A percentile compares a stretch with the other conserved stretches of the same genome.
These are phyloP conservation scores for Polypedilum vanderplanki DNA, from an alignment of 1,140 invertebrate genomes.

Conservation along the genomic window DNA sequence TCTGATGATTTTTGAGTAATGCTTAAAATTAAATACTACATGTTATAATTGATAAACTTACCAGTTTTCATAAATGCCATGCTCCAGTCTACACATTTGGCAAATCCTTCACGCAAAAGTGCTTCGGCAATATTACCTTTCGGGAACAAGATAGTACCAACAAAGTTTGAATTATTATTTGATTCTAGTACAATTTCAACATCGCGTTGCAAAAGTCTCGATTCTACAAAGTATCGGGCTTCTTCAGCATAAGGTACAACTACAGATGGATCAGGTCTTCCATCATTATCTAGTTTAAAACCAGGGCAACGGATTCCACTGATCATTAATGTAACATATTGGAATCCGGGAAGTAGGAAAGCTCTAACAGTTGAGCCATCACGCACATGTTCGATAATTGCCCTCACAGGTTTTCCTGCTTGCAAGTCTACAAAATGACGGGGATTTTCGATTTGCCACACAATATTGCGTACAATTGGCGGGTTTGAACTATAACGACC, in stretches of 20 bases:
- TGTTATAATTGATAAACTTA: slow-evolving; percentile 37
- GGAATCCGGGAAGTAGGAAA: slow-evolving; percentile 76
- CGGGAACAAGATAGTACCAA: slow-evolving; percentile 91
- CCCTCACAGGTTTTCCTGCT: slow-evolving; percentile 69
- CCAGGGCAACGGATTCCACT: slow-evolving; percentile 84
- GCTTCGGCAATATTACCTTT: slow-evolving; percentile 91
- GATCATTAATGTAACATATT: slow-evolving; percentile 88
- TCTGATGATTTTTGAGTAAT: slow-evolving; percentile 22
- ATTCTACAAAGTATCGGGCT: slow-evolving; percentile 81
- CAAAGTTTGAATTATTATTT: slow-evolving; percentile 85
- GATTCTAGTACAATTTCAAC: slow-evolving; percentile 88
- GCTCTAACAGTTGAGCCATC: slow-evolving; percentile 92
- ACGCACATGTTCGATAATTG: slow-evolving; percentile 90
- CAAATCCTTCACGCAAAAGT: slow-evolving; percentile 85
- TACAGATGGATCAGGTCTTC: slow-evolving; percentile 53
- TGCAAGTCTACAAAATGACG: slow-evolving; percentile 74
- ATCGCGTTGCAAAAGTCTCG: slow-evolving; percentile 83
- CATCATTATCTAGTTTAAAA: slow-evolving; percentile 61
- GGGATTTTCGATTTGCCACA: slow-evolving; percentile 79
- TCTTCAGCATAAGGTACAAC: slow-evolving; percentile 47
- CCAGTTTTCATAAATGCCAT: slow-evolving; percentile 76
- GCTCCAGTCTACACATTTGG: slow-evolving; percentile 96
- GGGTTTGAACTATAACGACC: slow-evolving; percentile 68
- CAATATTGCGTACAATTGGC: slow-evolving; percentile 65
- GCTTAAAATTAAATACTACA: neutral